Base-by-base conservation (phyloP, 2,888 invertebrate species). In the Xestia c-nigrum region DNA sequence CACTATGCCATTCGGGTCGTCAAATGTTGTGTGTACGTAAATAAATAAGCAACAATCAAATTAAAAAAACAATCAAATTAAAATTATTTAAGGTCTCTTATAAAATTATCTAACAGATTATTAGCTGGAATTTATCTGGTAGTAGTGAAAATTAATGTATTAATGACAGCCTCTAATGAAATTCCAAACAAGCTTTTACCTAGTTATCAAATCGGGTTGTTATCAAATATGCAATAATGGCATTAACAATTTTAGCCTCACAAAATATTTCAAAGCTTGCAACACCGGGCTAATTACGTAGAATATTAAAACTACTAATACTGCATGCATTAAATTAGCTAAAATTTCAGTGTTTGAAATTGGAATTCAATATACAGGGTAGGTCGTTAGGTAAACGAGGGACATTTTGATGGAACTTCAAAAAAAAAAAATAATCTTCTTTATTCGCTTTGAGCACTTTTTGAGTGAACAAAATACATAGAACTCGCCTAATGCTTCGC, bases 291-390 rank as follows among this genome's bases (percentile, higher is more conserved):
- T 78, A 74, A 83, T 83, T 80, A 66, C 72, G 69, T 31, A 21
- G 71, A 70, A 73, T 77, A 83, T 66, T 74, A 50, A 73, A 76
- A 73, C 80, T 73, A 55, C 67, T 83, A 84, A 85, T 64, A n/a
- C 65, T 71, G 64, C 38, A 50, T 52, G 47, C 47, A 72, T 72
- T 76, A 72, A 64, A 64, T 57, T 43, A 65, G 50, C 52, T 46
- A 66, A 78, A 66, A 73, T 73, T 66, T 14, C 10, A 59, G 50
- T 46, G 59, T 73, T 78, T 73, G 59, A 10, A 16, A 65, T 72
- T 52, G 16, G 16, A 66, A 61, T 78, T 72, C 6, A 52, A 52
- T 46, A 21, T 38, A 73, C 0, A 6, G 38, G 5, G 1, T 72
- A 63, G 16, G 7, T 63, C 2, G n/a, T 3, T 61, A 7, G 21